Evolutionary conservation across 2,113 vertebrate genomes (phyloP).

Genomic region (Lasiurus borealis): DNA sequence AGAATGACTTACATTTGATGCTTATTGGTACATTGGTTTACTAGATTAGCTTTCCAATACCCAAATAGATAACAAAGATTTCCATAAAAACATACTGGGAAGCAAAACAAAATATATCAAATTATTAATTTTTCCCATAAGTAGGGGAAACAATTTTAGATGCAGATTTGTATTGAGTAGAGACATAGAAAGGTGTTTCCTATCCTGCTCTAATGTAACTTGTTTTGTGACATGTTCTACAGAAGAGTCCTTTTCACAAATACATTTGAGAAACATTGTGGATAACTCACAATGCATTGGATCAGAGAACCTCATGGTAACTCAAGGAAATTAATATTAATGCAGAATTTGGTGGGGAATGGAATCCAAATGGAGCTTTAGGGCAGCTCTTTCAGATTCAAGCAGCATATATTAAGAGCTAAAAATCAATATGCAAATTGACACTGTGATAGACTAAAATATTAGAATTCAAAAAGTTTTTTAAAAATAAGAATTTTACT

Average conservation of each 20-base stretch:
- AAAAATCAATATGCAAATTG: background rate
- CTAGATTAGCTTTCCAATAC: background rate
- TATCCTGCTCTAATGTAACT: background rate
- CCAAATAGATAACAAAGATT: background rate
- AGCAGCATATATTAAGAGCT: background rate
- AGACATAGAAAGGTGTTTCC: background rate
- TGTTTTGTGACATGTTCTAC: background rate
- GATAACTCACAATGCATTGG: background rate
- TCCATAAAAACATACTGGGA: background rate
- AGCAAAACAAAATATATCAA: constrained; percentile 4
- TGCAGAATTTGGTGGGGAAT: background rate
- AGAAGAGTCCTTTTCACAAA: background rate
- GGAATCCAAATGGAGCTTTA: background rate
- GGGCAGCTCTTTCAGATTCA: background rate
- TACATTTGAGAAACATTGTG: background rate
- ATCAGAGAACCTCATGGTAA: background rate
- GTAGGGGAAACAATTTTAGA: background rate
- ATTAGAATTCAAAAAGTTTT: background rate
- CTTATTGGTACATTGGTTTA: background rate
- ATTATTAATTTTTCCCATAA: background rate
- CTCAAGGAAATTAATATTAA: background rate
- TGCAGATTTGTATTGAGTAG: background rate
- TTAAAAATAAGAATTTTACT: background rate
- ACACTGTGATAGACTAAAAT: background rate
- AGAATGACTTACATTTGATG: background rate